phyloP scores from a whole-genome alignment of 2,888 invertebrate genomes.

The Barypeithes pellucidus region DNA sequence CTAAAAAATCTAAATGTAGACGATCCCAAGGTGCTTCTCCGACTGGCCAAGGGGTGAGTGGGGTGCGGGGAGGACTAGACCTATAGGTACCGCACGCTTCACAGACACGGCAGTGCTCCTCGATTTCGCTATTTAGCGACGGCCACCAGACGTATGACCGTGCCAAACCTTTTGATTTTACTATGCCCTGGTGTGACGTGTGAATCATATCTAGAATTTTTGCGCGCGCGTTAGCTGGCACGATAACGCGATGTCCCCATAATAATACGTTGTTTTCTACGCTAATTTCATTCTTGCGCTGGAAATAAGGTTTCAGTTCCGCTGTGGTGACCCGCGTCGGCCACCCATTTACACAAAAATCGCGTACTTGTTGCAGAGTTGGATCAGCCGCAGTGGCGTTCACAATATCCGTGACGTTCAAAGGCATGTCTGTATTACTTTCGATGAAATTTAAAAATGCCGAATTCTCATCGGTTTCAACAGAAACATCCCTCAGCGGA shows the following conservation, averaged over 20 bases:
- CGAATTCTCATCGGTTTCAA: conserved; percentile 1
- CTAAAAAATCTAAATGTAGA: conserved; percentile 23
- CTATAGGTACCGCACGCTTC: conserved; percentile 26
- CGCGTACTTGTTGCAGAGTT: no score
- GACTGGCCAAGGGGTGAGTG: background rate
- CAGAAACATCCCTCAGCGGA: conserved; percentile 4
- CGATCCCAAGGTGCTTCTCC: conserved; percentile 28
- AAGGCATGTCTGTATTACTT: conserved; percentile 17
- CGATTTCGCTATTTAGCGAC: conserved; percentile 44
- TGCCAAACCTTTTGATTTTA: conserved; percentile 46
- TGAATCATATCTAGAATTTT: conserved; percentile 47
- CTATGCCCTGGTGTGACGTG: conserved; percentile 51
- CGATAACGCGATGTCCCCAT: conserved; percentile 20
- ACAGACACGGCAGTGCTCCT: conserved; percentile 15
- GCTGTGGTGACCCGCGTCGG: background rate
- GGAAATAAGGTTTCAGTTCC: conserved; percentile 31
- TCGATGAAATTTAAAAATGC: conserved; percentile 8
- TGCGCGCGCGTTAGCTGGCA: conserved; percentile 17
- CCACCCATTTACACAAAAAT: no score
- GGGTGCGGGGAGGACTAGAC: no score
- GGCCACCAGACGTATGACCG: conserved; percentile 52
- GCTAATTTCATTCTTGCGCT: conserved; percentile 20
- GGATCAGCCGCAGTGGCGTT: no score
- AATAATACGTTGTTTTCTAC: conserved; percentile 31
- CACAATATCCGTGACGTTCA: no score